These are phyloP conservation scores for Eulimnadia texana DNA, from an alignment of 1,140 invertebrate genomes.

Conservation along the genomic window DNA sequence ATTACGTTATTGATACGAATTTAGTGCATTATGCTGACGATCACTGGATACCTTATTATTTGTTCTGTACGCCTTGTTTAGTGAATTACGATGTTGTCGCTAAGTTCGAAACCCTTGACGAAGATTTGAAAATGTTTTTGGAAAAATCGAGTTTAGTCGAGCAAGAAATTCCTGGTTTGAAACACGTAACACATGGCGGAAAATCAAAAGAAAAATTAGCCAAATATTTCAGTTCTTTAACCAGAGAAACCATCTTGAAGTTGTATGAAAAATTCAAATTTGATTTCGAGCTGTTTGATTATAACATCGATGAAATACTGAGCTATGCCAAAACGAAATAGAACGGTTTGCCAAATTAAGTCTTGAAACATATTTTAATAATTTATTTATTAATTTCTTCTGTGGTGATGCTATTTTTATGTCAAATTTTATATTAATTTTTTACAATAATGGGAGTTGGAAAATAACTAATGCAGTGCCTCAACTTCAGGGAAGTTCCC, in stretches of 20 bases:
- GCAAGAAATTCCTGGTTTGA: slow-evolving; percentile 62
- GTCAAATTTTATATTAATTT: slow-evolving; percentile 10
- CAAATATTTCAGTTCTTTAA: slow-evolving; percentile 47
- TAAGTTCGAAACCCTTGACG: slow-evolving; percentile 74
- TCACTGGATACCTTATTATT: slow-evolving; percentile 57
- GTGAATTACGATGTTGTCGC: slow-evolving; percentile 63
- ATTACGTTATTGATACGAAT: slow-evolving; percentile 27
- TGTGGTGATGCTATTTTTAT: slow-evolving; percentile 1
- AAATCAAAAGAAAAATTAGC: slow-evolving; percentile 43
- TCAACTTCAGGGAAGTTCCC: too few relatives aligned
- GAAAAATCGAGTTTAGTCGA: slow-evolving; percentile 44
- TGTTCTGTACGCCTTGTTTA: slow-evolving; percentile 56
- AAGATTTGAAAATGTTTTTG: slow-evolving; percentile 51
- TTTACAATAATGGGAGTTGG: not conserved
- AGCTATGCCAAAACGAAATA: not conserved
- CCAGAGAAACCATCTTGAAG: slow-evolving; percentile 38
- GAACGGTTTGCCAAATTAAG: not conserved
- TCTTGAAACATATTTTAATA: not conserved
- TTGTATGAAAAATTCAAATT: slow-evolving; percentile 52
- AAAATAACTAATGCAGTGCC: too few relatives aligned
- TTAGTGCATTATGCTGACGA: slow-evolving; percentile 33
- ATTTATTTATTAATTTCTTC: slow-evolving; percentile 3
- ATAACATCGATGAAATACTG: slow-evolving; percentile 43
- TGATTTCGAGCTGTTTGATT: slow-evolving; percentile 67
- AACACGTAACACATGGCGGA: slow-evolving; percentile 56